Evolutionary conservation across 2,113 vertebrate genomes (phyloP), one percentile per base, ranked within the genome.

Genomic region (Halichoerus grypus): DNA sequence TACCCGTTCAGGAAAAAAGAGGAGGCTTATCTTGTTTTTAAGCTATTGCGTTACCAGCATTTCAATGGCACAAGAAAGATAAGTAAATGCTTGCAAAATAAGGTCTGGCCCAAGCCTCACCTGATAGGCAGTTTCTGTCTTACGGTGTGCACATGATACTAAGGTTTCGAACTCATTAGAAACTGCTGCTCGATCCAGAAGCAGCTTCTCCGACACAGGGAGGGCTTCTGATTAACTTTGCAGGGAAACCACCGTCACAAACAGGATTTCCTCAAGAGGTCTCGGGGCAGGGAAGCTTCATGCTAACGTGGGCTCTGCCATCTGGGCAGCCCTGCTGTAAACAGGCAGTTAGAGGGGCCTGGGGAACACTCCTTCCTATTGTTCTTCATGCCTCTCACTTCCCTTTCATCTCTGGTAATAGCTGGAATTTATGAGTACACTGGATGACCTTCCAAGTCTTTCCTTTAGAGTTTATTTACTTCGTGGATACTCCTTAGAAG

Each of bases 81-180:
- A 97, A 97, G 82, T 82, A 96, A 96, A 98, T 46, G 91, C 94
- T 98, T 98, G 96, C 96, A 97, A 97, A 98, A 94, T 90, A 96
- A 51, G 72, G 88, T 96, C 87, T 98, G 97, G 91, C 96, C 94
- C 49, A 97, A 97, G 97, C 83, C 94, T 97, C 91, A 89, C 91
- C 91, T 95, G 97, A 97, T 90, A 97, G 0, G 42, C 49, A 97
- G 59, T 95, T 97, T 97, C 97, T 94, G 90, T 97, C 90, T 96
- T 94, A 91, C 96, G 97, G 96, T 92, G 96, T 95, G 97, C 95
- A 97, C 74, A 53, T 57, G 97, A 98, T 98, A 99, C 83, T 88
- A 76, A 79, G 96, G 98, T 97, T 98, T 98, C 87, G 65, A 97
- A 97, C 95, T 93, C 95, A 92, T 96, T 74, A 95, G 94, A 98